Evolutionary conservation across 2,888 invertebrate species (phyloP), one percentile per base, ranked within the genome.

Genomic region (Galerucella pusilla): DNA sequence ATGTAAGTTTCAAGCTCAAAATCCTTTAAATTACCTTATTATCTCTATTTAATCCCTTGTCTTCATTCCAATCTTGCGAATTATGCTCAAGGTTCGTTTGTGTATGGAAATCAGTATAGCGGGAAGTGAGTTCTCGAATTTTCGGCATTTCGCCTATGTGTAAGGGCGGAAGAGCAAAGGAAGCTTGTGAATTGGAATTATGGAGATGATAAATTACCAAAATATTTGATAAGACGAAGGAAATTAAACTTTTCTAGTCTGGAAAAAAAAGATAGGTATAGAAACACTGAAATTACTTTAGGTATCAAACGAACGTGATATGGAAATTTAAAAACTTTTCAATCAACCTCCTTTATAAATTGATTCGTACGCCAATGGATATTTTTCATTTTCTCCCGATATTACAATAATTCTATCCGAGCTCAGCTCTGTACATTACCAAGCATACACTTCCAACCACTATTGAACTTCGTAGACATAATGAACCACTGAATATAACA

Each of bases 141-240:
- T 25, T 25, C 25, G 2, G 59, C 59, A 59, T 25, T 25, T 25
- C 59, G 10, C 25, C n/a, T 10, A 42, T 42, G 63, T 63, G 63
- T n/a, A 63, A 63, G n/a, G 12, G 63, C 63, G 35, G 35, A 63
- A 35, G 63, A 63, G 63, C 63, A 28, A 42, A 16, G 20, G 20
- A 57, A 20, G 42, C 35, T 63, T 16, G 7, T 63, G 16, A 63
- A 42, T n/a, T 9, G 63, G 14, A 63, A 42, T 63, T 63, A 63
- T n/a, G 42, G 14, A 14, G 35, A 10, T 63, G 7, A 35, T 2
- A 20, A 57, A 57, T 57, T 7, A 57, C 6, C 9, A 16, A 20
- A 57, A 57, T 57, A 57, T 57, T 57, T n/a, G 7, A n/a, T 10
- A 20, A 2, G 20, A 2, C 20, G 10, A 57, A 20, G 10, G n/a